These are phyloP conservation scores for Lineus longissimus DNA, from an alignment of 1,140 invertebrate species.

Conservation along the genomic window DNA sequence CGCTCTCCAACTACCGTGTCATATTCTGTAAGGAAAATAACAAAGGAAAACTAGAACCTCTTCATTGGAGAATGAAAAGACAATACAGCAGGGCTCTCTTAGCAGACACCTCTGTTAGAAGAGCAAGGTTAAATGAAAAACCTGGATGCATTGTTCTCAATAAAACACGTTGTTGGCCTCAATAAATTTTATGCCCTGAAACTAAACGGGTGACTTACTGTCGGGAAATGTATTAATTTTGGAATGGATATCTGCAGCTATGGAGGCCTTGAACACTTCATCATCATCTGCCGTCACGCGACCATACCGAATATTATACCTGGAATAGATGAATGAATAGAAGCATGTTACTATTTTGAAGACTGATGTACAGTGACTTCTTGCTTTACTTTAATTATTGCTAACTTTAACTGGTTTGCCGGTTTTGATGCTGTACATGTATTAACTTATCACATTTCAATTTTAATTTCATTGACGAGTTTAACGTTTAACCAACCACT, in stretches of 20 bases:
- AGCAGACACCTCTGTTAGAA: too few species aligned
- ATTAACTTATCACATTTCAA: too few species aligned
- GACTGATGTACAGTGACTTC: too few species aligned
- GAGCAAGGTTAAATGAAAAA: too few species aligned
- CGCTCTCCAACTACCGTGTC: constrained; percentile 70
- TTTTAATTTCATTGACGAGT: too few species aligned
- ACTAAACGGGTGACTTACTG: constrained; percentile 42
- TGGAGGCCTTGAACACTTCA: constrained; percentile 84
- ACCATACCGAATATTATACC: constrained; percentile 95
- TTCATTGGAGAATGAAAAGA: neutral
- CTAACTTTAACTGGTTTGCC: too few species aligned
- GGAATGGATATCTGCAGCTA: constrained; percentile 89
- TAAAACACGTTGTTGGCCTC: too few species aligned
- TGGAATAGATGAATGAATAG: too few species aligned
- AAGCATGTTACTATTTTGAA: constrained; percentile 9
- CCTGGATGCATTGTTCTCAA: too few species aligned
- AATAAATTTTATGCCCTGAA: neutral
- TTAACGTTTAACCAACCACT: too few species aligned
- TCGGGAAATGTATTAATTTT: constrained; percentile 86
- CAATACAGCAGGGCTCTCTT: neutral
- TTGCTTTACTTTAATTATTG: too few species aligned
- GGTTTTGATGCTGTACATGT: too few species aligned
- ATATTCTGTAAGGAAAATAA: constrained; percentile 33
- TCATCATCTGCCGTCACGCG: constrained; percentile 70
- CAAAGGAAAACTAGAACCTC: neutral